These are phyloP conservation scores for Pterocles orientalis DNA, from an alignment of 2,113 vertebrate genomes.

Conservation along the genomic window DNA sequence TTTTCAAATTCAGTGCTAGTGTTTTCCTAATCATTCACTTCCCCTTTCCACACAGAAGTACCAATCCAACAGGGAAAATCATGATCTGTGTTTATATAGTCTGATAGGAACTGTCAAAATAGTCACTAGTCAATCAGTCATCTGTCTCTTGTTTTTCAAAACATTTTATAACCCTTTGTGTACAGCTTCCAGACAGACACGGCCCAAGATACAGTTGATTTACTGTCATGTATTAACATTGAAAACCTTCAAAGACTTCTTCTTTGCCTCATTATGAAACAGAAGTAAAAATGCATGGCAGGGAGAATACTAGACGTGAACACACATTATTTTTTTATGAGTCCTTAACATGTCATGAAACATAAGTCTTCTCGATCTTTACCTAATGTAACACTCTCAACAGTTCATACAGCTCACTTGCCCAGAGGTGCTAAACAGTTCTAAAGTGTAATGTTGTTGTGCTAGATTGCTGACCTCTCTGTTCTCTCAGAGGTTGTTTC, in stretches of 20 bases:
- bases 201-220: not conserved
- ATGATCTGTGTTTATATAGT: not conserved
- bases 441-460: not conserved
- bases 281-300: not conserved
- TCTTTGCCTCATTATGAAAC: constrained; percentile 1
- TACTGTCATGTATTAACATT: not conserved
- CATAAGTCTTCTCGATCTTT: not conserved
- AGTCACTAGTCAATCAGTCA: constrained; percentile 10
- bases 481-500: not conserved
- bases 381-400: not conserved
- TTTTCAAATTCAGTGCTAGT: not conserved
- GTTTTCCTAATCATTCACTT: not conserved
- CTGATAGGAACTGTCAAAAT: constrained; percentile 27
- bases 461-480: not conserved
- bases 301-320: not conserved
- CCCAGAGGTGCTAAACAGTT: not conserved
- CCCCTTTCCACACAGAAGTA: not conserved
- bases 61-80: not conserved
- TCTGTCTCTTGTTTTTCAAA: not conserved
- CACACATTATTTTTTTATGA: not conserved
- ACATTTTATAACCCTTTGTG: not conserved
- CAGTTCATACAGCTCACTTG: not conserved
- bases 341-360: not conserved
- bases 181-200: not conserved
- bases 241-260: not conserved